Evolutionary conservation across 2,888 invertebrate genomes (phyloP), one percentile per base, ranked within the genome.

Genomic region (Celastrina argiolus): DNA sequence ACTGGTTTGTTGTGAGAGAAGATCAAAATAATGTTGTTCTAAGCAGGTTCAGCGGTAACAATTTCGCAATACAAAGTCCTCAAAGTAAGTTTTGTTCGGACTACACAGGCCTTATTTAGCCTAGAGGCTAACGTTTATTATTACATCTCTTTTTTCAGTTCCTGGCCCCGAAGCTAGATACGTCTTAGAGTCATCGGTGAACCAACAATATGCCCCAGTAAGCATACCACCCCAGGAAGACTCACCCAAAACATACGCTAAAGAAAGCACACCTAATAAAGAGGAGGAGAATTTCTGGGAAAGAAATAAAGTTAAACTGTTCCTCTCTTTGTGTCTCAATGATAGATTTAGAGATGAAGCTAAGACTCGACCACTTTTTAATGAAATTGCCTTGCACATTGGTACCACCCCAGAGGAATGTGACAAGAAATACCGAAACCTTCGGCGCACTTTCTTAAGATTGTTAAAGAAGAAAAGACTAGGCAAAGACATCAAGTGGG

Each of bases 1-100:
- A 88, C 69, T 91, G 89, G 88, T 90, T 89, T 73, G 87, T 90
- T 5, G 76, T 90, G 1, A 79, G 88, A 68, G 90, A 90, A 78
- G 88, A 91, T 69, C 89, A 88, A 73, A 86, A 82, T 69, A 90
- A 88, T 78, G 87, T 89, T 26, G 82, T 88, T 72, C 83, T 88
- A 65, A 88, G 84, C 74, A 87, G 83, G 72, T 84, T 88, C 64
- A 87, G 83, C 74, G 87, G 83, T 71, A 88, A 87, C 71, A 88
- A 87, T 71, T 84, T 88, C 64, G 80, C 87, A 0, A 80, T 87
- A 69, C 87, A 87, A 67, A 87, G 84, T 70, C 79, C 85, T 22
- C 84, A 81, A 69, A 80, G 88, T 88, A 78, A 80, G 85, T 80
- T 31, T 10, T 31, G 51, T 14, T 42, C n/a, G 14, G 16, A n/a